phyloP scores from a whole-genome alignment of 2,113 vertebrate species.

The Ceuthmochares aereus region DNA sequence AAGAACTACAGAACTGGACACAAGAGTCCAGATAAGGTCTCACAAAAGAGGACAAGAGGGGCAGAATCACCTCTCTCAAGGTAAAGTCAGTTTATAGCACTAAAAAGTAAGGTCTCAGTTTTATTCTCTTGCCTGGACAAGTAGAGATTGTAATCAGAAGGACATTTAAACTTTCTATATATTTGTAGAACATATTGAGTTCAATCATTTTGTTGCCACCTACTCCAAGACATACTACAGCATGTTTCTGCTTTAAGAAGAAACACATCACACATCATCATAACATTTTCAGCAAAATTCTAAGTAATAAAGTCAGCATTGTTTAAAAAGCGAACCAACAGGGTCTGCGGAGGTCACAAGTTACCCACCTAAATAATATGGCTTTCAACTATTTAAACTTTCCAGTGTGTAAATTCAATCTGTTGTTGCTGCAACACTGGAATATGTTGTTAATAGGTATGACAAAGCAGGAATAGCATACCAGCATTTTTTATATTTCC shows the following conservation, averaged over 20 bases:
- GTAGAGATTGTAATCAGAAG: background rate
- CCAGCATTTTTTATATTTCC: conserved; percentile 66
- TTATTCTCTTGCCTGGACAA: background rate
- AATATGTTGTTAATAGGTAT: conserved; percentile 61
- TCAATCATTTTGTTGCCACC: background rate
- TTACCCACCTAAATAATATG: background rate
- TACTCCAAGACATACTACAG: background rate
- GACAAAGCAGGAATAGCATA: conserved; percentile 53
- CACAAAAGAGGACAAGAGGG: too few relatives aligned
- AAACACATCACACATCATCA: background rate
- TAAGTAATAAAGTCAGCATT: background rate
- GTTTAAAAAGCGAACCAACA: background rate
- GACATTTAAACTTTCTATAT: background rate
- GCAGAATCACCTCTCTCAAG: too few relatives aligned
- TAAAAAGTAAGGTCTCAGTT: background rate
- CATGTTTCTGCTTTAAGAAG: background rate
- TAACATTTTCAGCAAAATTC: background rate
- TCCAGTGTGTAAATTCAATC: too few relatives aligned
- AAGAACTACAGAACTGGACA: too few relatives aligned
- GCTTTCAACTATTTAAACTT: too few relatives aligned
- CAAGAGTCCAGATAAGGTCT: too few relatives aligned
- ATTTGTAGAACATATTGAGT: background rate
- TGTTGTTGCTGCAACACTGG: conserved; percentile 44
- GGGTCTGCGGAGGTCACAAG: background rate
- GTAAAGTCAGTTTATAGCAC: background rate